Evolutionary conservation across 2,797 vertebrate species (phyloP).

Genomic region (Melanotaenia boesemani): DNA sequence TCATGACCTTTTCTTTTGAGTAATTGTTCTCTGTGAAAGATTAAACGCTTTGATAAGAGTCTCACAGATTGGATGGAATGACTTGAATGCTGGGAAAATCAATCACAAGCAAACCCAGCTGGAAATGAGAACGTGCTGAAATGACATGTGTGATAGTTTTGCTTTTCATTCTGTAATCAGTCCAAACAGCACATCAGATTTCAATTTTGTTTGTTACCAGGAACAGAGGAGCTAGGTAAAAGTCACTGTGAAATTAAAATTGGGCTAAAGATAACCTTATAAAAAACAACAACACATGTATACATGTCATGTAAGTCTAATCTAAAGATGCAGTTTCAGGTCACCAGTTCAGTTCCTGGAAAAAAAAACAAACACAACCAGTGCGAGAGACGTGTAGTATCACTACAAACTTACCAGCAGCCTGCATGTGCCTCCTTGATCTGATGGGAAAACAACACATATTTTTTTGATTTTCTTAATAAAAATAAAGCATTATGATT

Average conservation of each 20-base stretch:
- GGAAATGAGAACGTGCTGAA: neutral
- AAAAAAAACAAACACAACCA: constrained; percentile 24
- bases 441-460: neutral
- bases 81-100: constrained; percentile 2
- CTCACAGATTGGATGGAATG: neutral
- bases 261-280: neutral
- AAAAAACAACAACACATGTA: neutral
- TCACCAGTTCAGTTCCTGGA: constrained; percentile 1
- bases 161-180: neutral
- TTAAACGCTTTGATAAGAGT: constrained; percentile 13
- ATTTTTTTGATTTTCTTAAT: neutral
- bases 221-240: neutral
- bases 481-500: neutral
- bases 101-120: neutral
- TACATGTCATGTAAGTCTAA: neutral
- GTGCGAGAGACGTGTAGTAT: constrained; percentile 15
- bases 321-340: constrained; percentile 15
- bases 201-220: neutral
- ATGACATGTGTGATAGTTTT: neutral
- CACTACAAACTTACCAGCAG: constrained; percentile 27
- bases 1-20: constrained; percentile 26
- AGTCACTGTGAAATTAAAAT: neutral
- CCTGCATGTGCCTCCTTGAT: constrained; percentile 8
- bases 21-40: constrained; percentile 27
- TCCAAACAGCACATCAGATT: neutral